Conservation (phyloP, 2,888 invertebrate genomes). For the Papilio elwesi region DNA sequence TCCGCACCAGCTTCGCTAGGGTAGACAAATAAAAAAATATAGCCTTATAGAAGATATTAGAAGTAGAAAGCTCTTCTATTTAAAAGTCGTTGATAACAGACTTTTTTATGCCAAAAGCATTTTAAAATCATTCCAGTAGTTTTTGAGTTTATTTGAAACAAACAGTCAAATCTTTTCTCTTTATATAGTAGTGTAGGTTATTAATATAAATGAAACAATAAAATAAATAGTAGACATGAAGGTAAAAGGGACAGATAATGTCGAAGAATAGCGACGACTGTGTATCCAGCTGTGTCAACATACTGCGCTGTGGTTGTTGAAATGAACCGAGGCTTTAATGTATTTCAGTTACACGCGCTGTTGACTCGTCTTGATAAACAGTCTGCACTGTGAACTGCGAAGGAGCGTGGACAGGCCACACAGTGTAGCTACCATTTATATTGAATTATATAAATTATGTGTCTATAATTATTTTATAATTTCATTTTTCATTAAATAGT, state of each 20-base stretch:
- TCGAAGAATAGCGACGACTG: constrained; percentile 13
- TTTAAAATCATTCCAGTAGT: too few relatives aligned
- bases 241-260: constrained; percentile 4
- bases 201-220: not conserved
- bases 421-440: too few relatives aligned
- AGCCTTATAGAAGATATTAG: too few relatives aligned
- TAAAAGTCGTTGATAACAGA: too few relatives aligned
- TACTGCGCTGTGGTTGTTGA: constrained; percentile 16
- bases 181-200: too few relatives aligned
- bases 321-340: constrained; percentile 25
- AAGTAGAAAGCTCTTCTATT: too few relatives aligned
- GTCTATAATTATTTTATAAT: too few relatives aligned
- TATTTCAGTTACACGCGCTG: constrained; percentile 29
- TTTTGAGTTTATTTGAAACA: not conserved
- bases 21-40: too few relatives aligned
- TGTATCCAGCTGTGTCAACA: constrained; percentile 27
- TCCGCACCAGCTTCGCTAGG: too few relatives aligned
- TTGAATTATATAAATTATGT: too few relatives aligned
- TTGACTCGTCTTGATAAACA: constrained; percentile 36
- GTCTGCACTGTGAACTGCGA: constrained; percentile 16
- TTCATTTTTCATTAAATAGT: too few relatives aligned
- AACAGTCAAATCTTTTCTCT: not conserved
- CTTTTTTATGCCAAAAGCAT: too few relatives aligned
- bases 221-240: not conserved
- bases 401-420: not conserved